A percentile compares a stretch with the other conserved stretches of the same genome.
Conservation (phyloP, 2,797 vertebrate genomes). For the Xenentodon cancila region DNA sequence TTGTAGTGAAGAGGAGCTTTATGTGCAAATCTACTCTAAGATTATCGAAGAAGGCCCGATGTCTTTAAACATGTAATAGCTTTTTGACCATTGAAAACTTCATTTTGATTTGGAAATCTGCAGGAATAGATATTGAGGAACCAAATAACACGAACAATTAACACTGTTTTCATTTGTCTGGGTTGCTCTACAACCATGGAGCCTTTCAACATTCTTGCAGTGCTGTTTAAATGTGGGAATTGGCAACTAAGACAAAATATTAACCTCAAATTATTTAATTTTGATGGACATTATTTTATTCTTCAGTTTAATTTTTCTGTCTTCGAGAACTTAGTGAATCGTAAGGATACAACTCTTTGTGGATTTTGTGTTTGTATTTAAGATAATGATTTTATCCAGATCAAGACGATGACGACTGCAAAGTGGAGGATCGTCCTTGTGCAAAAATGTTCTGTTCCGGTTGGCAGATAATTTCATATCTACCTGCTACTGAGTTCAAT, state of each 20-base stretch:
- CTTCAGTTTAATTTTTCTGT: background rate
- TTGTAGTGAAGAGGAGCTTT: too few relatives aligned
- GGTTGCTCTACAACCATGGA: slow-evolving; percentile 13
- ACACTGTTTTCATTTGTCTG: slow-evolving; percentile 8
- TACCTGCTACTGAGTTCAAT: background rate
- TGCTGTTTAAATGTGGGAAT: slow-evolving; percentile 2
- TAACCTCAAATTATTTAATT: background rate
- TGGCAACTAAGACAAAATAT: background rate
- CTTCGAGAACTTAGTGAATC: background rate
- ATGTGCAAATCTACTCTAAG: too few relatives aligned
- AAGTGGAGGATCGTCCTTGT: too few relatives aligned
- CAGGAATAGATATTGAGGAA: background rate
- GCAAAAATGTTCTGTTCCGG: too few relatives aligned
- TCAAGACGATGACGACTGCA: too few relatives aligned
- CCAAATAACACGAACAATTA: slow-evolving; percentile 5
- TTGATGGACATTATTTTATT: background rate
- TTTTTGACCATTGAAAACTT: too few relatives aligned
- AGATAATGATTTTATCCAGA: background rate
- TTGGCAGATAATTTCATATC: too few relatives aligned
- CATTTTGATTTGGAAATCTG: background rate
- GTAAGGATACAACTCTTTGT: too few relatives aligned
- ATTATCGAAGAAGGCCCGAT: too few relatives aligned
- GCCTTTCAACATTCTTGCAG: slow-evolving; percentile 4
- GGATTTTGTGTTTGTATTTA: background rate
- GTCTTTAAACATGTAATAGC: too few relatives aligned